phyloP scores from a whole-genome alignment of 2,113 vertebrate species.

The Perca flavescens region DNA sequence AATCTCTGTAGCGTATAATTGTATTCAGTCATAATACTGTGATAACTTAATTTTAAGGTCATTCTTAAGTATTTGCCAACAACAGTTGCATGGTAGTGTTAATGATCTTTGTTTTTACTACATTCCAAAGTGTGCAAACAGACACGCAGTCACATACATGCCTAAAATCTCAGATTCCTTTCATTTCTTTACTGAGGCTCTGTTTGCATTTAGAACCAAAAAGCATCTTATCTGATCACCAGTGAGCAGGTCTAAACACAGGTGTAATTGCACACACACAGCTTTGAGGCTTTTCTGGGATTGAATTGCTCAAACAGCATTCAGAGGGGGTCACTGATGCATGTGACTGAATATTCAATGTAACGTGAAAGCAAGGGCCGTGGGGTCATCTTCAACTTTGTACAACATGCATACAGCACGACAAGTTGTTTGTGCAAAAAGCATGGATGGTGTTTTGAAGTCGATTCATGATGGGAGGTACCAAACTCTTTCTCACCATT shows the following conservation, averaged over 20 bases:
- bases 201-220: slow-evolving; percentile 39
- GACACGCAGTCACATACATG: background rate
- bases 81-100: background rate
- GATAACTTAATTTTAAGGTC: background rate
- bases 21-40: background rate
- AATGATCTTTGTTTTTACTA: background rate
- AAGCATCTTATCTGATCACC: slow-evolving; percentile 23
- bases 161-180: background rate
- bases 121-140: background rate
- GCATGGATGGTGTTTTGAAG: slow-evolving; percentile 29
- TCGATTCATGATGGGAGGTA: slow-evolving; percentile 15
- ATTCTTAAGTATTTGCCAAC: background rate
- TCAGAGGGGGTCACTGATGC: slow-evolving; percentile 65
- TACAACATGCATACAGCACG: slow-evolving; percentile 42
- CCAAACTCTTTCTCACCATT: slow-evolving; percentile 13
- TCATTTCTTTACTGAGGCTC: slow-evolving; percentile 5
- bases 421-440: slow-evolving; percentile 38
- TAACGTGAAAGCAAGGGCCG: slow-evolving; percentile 60
- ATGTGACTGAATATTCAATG: slow-evolving; percentile 67
- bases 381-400: slow-evolving; percentile 48
- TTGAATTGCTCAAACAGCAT: slow-evolving; percentile 47
- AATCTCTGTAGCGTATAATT: background rate
- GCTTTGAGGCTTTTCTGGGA: slow-evolving; percentile 48
- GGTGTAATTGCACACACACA: slow-evolving; percentile 54
- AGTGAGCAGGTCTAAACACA: slow-evolving; percentile 32